Conservation (phyloP, 1,140 invertebrate species). For the Drosophila jambulina region DNA sequence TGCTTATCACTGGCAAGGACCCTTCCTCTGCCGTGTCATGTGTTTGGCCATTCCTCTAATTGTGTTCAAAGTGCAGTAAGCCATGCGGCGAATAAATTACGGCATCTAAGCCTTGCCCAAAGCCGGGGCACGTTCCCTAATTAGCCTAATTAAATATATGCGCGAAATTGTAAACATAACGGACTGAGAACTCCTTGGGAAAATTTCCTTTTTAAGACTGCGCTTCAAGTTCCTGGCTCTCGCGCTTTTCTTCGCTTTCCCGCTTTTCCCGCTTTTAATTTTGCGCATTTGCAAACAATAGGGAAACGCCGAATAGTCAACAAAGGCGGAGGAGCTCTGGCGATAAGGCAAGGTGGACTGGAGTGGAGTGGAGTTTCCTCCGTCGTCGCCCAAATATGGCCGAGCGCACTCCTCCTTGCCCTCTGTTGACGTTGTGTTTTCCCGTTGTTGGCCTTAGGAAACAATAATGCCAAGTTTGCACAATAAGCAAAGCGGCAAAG, state of each 20-base stretch:
- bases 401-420: constrained; percentile 54
- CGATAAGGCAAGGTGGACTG: constrained; percentile 65
- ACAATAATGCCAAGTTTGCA: constrained; percentile 84
- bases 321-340: constrained; percentile 42
- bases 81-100: constrained; percentile 77
- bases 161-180: constrained; percentile 73
- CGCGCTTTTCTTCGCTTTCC: not conserved
- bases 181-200: constrained; percentile 45
- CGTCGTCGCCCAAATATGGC: constrained; percentile 22
- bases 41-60: constrained; percentile 70
- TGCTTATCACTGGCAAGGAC: constrained; percentile 73
- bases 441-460: constrained; percentile 79
- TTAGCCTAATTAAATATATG: constrained; percentile 82
- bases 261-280: constrained; percentile 64
- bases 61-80: constrained; percentile 76
- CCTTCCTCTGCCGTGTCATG: constrained; percentile 48
- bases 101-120: constrained; percentile 62
- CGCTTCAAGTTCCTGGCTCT: constrained; percentile 34
- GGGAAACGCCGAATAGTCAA: constrained; percentile 71
- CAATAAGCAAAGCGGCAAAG: constrained; percentile 69
- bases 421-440: constrained; percentile 80
- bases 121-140: constrained; percentile 76
- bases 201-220: constrained; percentile 50
- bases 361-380: constrained; percentile 15
- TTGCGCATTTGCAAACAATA: constrained; percentile 80